Evolutionary conservation across 2,888 invertebrate species (phyloP).

Genomic region (Nysson spinosus): DNA sequence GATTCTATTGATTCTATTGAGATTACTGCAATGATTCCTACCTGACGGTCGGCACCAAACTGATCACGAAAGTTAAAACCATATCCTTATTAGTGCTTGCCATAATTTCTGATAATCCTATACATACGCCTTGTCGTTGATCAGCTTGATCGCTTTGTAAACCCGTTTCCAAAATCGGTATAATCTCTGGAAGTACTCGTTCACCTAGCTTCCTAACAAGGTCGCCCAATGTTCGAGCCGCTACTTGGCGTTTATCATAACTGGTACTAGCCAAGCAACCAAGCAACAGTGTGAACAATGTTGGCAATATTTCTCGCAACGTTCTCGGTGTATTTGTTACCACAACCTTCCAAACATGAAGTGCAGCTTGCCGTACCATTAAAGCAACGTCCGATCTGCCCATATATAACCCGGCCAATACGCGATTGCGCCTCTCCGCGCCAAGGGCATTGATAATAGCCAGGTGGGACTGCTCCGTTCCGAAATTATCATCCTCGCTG

Average conservation of each 20-base stretch:
- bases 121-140: conserved; percentile 98
- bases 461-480: conserved; percentile 95
- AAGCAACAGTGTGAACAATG: conserved; percentile 92
- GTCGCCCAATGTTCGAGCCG: conserved; percentile 97
- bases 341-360: conserved; percentile 99
- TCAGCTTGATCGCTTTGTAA: conserved; percentile 94
- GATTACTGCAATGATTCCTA: conserved; percentile 51
- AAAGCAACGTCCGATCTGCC: conserved; percentile 97
- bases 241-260: conserved; percentile 97
- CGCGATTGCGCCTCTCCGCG: conserved; percentile 92
- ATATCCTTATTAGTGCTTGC: conserved; percentile 96
- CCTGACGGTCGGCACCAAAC: conserved; percentile 94
- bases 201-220: conserved; percentile 98
- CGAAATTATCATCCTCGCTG: conserved; percentile 99
- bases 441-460: conserved; percentile 94
- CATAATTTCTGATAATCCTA: conserved; percentile 98
- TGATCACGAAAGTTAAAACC: conserved; percentile 93
- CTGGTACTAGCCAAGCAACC: conserved; percentile 97
- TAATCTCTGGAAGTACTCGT: conserved; percentile 97
- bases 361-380: conserved; percentile 97
- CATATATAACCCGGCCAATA: conserved; percentile 97
- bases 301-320: conserved; percentile 95
- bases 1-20: not conserved
- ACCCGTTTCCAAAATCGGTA: conserved; percentile 97
- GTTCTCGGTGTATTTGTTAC: conserved; percentile 99